These are phyloP conservation scores for Leptura quadrifasciata DNA, from an alignment of 2,888 invertebrate species.

Conservation along the genomic window DNA sequence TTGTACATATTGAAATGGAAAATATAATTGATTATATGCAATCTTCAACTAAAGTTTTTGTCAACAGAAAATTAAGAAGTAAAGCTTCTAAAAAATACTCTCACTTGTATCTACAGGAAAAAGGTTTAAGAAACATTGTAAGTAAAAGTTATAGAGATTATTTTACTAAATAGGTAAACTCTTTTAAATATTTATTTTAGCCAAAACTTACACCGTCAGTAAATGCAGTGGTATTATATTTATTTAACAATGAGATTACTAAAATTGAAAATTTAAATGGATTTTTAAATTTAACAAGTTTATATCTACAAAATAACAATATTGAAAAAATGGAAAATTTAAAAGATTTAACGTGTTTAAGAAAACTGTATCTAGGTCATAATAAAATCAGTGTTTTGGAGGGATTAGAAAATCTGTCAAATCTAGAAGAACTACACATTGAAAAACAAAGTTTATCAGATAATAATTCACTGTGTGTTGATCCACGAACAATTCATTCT, in stretches of 20 bases:
- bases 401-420: slow-evolving; percentile 78
- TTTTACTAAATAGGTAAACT: background rate
- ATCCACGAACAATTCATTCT: slow-evolving; percentile 78
- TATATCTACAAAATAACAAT: slow-evolving; percentile 89
- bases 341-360: slow-evolving; percentile 79
- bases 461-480: slow-evolving; percentile 80
- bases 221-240: slow-evolving; percentile 78
- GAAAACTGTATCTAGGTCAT: slow-evolving; percentile 85
- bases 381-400: slow-evolving; percentile 83
- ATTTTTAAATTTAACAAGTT: slow-evolving; percentile 77
- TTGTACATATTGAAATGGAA: slow-evolving; percentile 16
- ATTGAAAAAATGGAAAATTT: slow-evolving; percentile 85
- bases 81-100: slow-evolving; percentile 48
- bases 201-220: slow-evolving; percentile 52
- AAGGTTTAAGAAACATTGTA: slow-evolving; percentile 58
- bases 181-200: slow-evolving; percentile 29
- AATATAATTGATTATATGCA: background rate
- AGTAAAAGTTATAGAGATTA: slow-evolving; percentile 37
- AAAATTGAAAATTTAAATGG: slow-evolving; percentile 77
- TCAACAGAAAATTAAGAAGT: slow-evolving; percentile 29
- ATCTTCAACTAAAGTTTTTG: background rate
- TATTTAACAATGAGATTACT: slow-evolving; percentile 80
- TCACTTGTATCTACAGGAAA: slow-evolving; percentile 62
- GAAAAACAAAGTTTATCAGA: slow-evolving; percentile 79
- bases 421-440: slow-evolving; percentile 81